Conservation (phyloP, 1,140 invertebrate species). For the Bombus waltoni region DNA sequence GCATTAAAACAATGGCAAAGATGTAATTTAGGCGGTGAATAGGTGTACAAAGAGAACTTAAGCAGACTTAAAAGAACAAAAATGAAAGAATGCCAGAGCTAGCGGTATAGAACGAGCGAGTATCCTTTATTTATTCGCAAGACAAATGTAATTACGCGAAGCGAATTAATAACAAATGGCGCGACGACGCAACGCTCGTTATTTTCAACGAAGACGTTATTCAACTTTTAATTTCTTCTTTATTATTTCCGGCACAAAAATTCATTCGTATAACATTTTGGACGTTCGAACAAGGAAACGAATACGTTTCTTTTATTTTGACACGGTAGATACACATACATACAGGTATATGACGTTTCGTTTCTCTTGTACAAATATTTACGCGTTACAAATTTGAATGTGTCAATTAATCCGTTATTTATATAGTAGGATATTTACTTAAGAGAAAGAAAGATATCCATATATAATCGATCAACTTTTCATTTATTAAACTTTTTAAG, state of each 20-base stretch:
- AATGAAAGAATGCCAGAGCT: conserved; percentile 8
- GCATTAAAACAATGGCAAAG: not conserved
- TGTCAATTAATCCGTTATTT: no score
- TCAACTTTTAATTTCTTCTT: conserved; percentile 9
- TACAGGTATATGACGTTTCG: no score
- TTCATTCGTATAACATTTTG: not conserved
- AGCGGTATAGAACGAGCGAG: not conserved
- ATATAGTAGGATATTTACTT: no score
- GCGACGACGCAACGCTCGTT: not conserved
- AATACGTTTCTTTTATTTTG: not conserved
- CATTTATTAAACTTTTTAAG: no score
- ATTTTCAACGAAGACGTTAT: conserved; percentile 5
- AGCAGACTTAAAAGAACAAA: not conserved
- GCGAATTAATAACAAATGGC: conserved; percentile 29
- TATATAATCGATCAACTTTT: no score
- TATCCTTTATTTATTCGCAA: conserved; percentile 28
- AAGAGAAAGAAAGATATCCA: no score
- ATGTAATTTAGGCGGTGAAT: not conserved
- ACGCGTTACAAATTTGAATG: no score
- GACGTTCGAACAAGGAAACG: not conserved
- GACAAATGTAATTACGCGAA: conserved; percentile 37
- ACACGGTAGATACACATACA: not conserved
- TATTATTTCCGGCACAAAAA: not conserved
- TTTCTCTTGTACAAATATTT: no score
- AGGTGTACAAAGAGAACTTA: not conserved